Evolutionary conservation across 35 echinoderm and acorn worm species (phyloP).

Genomic region (Apostichopus californicus): DNA sequence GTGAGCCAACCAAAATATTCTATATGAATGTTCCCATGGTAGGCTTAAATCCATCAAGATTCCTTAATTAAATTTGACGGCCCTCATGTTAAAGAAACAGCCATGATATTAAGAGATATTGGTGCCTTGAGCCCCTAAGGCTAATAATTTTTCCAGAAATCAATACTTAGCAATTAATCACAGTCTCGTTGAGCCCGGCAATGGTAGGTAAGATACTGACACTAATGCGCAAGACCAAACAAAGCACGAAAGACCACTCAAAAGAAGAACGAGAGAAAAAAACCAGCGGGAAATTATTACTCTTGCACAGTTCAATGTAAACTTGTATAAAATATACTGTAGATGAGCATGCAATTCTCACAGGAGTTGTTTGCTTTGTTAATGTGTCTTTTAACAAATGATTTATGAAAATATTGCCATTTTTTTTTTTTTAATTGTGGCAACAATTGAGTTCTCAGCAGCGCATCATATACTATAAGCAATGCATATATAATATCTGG

Average conservation of each 20-base stretch:
- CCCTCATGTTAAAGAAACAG: conserved; percentile 30
- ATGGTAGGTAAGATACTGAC: neutral
- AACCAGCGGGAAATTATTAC: neutral
- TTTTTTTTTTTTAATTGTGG: too few species aligned
- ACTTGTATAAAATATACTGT: too few species aligned
- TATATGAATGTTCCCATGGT: neutral
- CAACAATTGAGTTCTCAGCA: too few species aligned
- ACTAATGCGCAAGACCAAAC: neutral
- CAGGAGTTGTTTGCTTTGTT: too few species aligned
- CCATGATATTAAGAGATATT: conserved; percentile 16
- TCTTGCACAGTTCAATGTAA: too few species aligned
- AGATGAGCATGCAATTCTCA: too few species aligned
- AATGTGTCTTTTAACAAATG: too few species aligned
- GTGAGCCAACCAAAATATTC: neutral
- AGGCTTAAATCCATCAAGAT: conserved; percentile 5
- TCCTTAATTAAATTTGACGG: conserved; percentile 30
- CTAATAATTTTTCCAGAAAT: conserved; percentile 32
- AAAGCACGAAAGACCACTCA: neutral
- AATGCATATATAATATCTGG: too few species aligned
- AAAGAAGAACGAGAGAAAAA: neutral
- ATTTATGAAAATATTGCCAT: too few species aligned
- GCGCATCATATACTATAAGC: too few species aligned
- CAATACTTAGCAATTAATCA: conserved; percentile 18
- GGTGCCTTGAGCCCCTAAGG: conserved; percentile 4
- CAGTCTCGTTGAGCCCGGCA: neutral